Percentiles rank a stretch among this genome's conserved stretches.
phyloP scores from a whole-genome alignment of 2,797 vertebrate genomes.

The Eulemur coronatus region DNA sequence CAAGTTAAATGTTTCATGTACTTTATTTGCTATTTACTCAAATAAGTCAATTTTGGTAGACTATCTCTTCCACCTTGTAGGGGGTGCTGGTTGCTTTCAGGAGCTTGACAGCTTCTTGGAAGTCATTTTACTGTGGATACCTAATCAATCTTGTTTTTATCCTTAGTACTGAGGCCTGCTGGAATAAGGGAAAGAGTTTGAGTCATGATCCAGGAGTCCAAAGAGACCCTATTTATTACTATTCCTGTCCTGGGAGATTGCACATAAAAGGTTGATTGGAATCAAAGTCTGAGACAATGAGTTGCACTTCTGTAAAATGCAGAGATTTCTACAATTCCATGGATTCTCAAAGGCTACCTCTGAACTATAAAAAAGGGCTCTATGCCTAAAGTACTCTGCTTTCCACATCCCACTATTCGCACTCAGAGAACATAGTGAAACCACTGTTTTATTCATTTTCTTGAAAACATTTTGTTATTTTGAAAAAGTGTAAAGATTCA shows the following conservation, averaged over 20 bases:
- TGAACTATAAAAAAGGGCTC: neutral
- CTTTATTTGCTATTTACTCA: neutral
- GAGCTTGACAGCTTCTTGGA: neutral
- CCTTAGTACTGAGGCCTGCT: neutral
- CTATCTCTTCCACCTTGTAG: neutral
- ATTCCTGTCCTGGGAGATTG: neutral
- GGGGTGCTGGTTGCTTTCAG: neutral
- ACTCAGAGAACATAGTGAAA: neutral
- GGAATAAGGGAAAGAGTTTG: neutral
- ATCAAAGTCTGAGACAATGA: neutral
- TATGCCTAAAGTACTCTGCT: neutral
- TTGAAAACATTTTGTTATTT: slow-evolving; percentile 29
- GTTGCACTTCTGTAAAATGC: neutral
- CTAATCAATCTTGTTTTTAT: neutral
- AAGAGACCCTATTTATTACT: neutral
- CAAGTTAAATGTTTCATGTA: neutral
- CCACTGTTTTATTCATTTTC: neutral
- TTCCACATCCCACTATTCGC: neutral
- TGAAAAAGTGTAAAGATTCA: neutral
- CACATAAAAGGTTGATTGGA: neutral
- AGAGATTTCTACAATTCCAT: neutral
- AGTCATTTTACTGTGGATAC: neutral
- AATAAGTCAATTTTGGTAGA: neutral
- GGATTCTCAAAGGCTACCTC: neutral
- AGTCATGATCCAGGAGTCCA: neutral